Base-by-base conservation (phyloP, 2,113 vertebrate genomes). In the Azemiops feae region DNA sequence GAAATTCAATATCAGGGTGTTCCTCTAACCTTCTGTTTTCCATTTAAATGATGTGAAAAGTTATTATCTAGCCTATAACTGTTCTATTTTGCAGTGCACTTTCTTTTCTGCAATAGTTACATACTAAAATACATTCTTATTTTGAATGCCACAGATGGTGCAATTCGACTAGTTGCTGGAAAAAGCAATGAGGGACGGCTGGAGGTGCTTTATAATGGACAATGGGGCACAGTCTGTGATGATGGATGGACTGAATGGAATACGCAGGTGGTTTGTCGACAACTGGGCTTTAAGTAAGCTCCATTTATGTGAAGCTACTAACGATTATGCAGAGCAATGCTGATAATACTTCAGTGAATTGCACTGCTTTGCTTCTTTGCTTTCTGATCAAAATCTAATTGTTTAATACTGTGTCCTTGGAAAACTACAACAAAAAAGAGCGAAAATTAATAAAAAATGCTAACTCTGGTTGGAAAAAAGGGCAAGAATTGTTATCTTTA, bases 141-240 rank as follows among this genome's bases (percentile, higher is more conserved):
- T 93, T 88, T 92, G 85, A n/a, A 91, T 1, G 20, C 93, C 87
- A 45, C 97, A 99, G 99, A 99, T 92, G 99, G 99, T 20, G 96
- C 96, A 7, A 93, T 98, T 93, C 97, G 98, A 95, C 97, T 99
- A 93, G 94, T 97, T 11, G 98, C 98, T 0, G 99, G 98, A 43
- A 96, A 95, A 85, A 97, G 97, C 89, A 97, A 94, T 0, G 98
- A 99, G 96, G 99, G 99, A 57, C 98, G 98, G 85, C 96, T 99
- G 96, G 98, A 99, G 96, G 97, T 99, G 69, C 98, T 98, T 95
- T 98, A 99, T 58, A 94, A 6, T 0, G 98, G 98, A 20, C 98
- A 98, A 93, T 99, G 99, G 99, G 99, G 99, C 64, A 99, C 98
- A 0, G 96, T 99, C 96, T 99, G 99, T 53, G 98, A 99, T 16